These are phyloP conservation scores for Paramacrobiotus metropolitanus DNA, from an alignment of 1,140 invertebrate genomes.

Conservation along the genomic window DNA sequence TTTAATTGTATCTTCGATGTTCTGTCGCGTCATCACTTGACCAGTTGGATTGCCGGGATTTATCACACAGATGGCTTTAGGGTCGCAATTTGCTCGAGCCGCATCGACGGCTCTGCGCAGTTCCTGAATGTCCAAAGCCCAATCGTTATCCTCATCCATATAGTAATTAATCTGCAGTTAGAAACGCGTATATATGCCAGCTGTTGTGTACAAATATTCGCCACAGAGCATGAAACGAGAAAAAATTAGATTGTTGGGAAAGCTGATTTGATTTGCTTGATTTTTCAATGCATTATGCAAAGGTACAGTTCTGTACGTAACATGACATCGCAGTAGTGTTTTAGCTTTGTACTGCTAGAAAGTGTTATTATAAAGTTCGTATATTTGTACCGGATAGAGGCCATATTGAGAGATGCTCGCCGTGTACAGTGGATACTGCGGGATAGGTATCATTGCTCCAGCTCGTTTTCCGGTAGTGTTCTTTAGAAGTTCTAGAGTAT, in stretches of 20 bases:
- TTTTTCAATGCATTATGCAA: too few relatives aligned
- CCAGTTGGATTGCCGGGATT: conserved; percentile 98
- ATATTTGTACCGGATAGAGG: too few relatives aligned
- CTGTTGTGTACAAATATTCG: too few relatives aligned
- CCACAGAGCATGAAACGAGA: too few relatives aligned
- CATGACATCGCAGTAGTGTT: too few relatives aligned
- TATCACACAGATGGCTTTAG: conserved; percentile 73
- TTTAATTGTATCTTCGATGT: conserved; percentile 73
- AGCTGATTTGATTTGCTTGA: too few relatives aligned
- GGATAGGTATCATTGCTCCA: conserved; percentile 87
- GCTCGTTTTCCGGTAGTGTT: conserved; percentile 33
- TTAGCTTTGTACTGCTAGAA: too few relatives aligned
- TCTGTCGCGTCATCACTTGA: conserved; percentile 52
- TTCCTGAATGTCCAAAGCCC: conserved; percentile 57
- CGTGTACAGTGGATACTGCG: conserved; percentile 92
- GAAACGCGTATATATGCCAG: too few relatives aligned
- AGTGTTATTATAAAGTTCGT: too few relatives aligned
- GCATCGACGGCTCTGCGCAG: conserved; percentile 50
- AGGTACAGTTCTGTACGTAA: too few relatives aligned
- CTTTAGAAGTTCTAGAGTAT: too few relatives aligned
- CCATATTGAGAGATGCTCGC: conserved; percentile 74
- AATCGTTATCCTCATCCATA: conserved; percentile 64
- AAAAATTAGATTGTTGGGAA: too few relatives aligned
- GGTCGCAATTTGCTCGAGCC: conserved; percentile 38
- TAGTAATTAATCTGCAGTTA: conserved; percentile 51